Conservation (phyloP, 2,113 vertebrate species). For the Xenus cinereus region DNA sequence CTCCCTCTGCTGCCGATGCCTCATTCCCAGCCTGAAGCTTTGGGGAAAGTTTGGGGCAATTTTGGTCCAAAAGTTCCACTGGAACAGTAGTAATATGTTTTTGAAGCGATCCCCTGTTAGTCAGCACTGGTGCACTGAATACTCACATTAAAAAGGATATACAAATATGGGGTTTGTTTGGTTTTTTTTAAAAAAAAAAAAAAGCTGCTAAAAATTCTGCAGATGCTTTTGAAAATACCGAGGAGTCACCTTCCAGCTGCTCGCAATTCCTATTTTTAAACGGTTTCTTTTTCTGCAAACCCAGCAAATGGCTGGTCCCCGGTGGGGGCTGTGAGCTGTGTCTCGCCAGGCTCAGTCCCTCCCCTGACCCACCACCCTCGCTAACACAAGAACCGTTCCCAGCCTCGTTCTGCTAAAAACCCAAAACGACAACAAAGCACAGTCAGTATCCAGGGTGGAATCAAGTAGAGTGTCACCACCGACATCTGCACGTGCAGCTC, state of each 20-base stretch:
- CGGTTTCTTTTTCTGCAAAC: not conserved
- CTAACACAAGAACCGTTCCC: not conserved
- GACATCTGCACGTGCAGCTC: not conserved
- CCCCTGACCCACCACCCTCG: not conserved
- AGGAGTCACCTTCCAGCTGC: not conserved
- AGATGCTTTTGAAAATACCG: not conserved
- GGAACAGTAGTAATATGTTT: not conserved
- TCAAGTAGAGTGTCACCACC: not conserved
- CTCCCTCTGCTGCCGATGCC: not conserved
- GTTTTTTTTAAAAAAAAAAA: too few species aligned
- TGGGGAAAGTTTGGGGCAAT: not conserved
- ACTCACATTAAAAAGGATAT: not conserved
- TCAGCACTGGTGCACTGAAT: not conserved
- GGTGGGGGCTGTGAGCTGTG: accelerated
- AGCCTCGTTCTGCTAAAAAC: not conserved
- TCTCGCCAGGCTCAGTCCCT: not conserved
- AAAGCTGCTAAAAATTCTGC: not conserved
- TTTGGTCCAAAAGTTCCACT: not conserved
- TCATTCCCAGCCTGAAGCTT: not conserved
- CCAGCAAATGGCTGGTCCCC: not conserved
- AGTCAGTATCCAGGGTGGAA: not conserved
- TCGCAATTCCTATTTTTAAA: not conserved
- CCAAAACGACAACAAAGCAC: not conserved
- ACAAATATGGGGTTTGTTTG: not conserved
- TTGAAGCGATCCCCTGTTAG: not conserved